Evolutionary conservation across 2,888 invertebrate genomes (phyloP).

Genomic region (Brachyopa scutellaris): DNA sequence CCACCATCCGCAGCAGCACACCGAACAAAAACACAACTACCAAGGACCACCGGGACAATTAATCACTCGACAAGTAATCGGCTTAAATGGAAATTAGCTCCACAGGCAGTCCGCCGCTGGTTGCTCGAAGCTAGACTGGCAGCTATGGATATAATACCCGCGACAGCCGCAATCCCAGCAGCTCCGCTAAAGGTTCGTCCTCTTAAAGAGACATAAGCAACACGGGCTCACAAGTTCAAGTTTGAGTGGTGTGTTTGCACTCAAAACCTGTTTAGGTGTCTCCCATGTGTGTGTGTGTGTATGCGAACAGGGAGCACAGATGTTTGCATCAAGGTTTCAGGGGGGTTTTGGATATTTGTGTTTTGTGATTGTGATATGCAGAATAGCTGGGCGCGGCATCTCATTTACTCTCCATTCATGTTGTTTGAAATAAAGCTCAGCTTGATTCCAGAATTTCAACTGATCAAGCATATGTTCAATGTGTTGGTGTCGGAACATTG

Average conservation of each 20-base stretch:
- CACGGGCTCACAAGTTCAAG: constrained; percentile 58
- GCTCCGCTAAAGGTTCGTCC: constrained; percentile 35
- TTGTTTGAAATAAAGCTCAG: constrained; percentile 47
- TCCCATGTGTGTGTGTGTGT: constrained; percentile 8
- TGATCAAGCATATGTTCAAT: not conserved
- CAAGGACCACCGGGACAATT: constrained; percentile 72
- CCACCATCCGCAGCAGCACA: constrained; percentile 8
- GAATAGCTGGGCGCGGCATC: constrained; percentile 60
- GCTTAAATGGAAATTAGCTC: constrained; percentile 75
- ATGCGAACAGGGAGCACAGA: too few relatives aligned
- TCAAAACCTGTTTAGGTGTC: constrained; percentile 60
- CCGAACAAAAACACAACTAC: constrained; percentile 39
- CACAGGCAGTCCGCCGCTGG: constrained; percentile 65
- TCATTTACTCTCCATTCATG: not conserved
- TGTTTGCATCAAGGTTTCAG: too few relatives aligned
- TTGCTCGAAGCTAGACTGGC: constrained; percentile 53
- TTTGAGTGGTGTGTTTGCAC: constrained; percentile 64
- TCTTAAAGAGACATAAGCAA: constrained; percentile 35
- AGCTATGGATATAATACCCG: constrained; percentile 26
- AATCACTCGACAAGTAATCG: constrained; percentile 74
- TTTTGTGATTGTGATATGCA: too few relatives aligned
- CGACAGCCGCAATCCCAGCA: constrained; percentile 12
- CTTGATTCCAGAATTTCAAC: constrained; percentile 41
- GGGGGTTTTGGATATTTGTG: too few relatives aligned
- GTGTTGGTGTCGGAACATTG: constrained; percentile 21